Evolutionary conservation across 2,888 invertebrate species (phyloP).

Genomic region (Fabriciana adippe): DNA sequence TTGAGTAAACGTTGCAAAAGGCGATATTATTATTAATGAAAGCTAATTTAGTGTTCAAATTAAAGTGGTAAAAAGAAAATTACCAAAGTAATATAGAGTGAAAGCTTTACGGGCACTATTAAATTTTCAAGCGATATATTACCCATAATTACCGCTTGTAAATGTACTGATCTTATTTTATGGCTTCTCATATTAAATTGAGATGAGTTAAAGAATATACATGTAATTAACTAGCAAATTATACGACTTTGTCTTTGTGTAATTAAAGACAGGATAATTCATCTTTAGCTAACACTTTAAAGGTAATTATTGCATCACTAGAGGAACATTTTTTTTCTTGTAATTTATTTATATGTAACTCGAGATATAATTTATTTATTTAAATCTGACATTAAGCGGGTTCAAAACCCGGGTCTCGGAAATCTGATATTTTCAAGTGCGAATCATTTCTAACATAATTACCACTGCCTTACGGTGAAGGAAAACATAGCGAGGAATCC

Average conservation of each 20-base stretch:
- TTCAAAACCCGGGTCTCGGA: too few relatives aligned
- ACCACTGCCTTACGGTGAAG: too few relatives aligned
- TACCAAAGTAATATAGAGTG: conserved; percentile 2
- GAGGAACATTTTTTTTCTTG: too few relatives aligned
- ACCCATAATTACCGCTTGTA: conserved; percentile 16
- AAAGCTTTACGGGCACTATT: conserved; percentile 15
- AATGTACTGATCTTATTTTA: conserved; percentile 12
- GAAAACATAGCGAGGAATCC: too few relatives aligned
- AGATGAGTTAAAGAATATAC: conserved; percentile 10
- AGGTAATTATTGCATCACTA: too few relatives aligned
- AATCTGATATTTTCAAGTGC: too few relatives aligned
- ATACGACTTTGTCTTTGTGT: not conserved
- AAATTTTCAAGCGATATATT: conserved; percentile 21
- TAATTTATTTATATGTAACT: too few relatives aligned
- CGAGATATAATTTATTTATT: too few relatives aligned
- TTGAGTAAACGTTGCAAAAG: too few relatives aligned
- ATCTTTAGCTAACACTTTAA: too few relatives aligned
- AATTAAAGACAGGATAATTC: not conserved
- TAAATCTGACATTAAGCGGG: too few relatives aligned
- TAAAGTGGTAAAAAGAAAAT: conserved; percentile 18
- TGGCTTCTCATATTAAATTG: conserved; percentile 6
- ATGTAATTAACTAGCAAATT: not conserved
- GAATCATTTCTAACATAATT: too few relatives aligned
- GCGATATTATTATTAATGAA: not conserved
- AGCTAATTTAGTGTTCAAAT: not conserved